A percentile compares a stretch with the other conserved stretches of the same genome.
Evolutionary conservation across 2,888 invertebrate genomes (phyloP).

Genomic region (Lacanobia oleracea): DNA sequence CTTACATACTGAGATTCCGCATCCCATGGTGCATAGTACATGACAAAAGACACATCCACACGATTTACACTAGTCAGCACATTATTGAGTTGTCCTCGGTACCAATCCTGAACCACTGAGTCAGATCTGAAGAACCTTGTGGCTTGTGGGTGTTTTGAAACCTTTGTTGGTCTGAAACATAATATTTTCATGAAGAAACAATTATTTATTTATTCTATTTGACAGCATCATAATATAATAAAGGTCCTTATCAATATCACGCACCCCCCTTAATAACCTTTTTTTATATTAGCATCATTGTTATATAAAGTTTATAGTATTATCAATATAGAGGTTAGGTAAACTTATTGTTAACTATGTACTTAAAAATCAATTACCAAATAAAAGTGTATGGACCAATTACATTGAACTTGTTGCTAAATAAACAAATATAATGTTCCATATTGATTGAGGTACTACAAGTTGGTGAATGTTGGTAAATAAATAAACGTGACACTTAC

Average conservation of each 20-base stretch:
- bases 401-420: neutral
- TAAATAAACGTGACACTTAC: constrained; percentile 87
- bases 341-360: neutral
- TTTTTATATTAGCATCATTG: neutral
- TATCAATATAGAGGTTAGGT: neutral
- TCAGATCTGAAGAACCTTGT: constrained; percentile 93
- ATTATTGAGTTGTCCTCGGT: constrained; percentile 93
- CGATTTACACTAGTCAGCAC: constrained; percentile 91
- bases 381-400: neutral
- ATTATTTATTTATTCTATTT: neutral
- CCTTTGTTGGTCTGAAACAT: constrained; percentile 77
- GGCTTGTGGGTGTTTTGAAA: constrained; percentile 88
- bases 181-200: neutral
- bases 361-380: neutral
- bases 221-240: too few relatives aligned
- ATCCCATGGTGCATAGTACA: constrained; percentile 99
- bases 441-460: neutral
- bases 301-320: neutral
- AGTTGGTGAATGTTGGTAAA: constrained; percentile 11
- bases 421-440: too few relatives aligned
- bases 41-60: constrained; percentile 95
- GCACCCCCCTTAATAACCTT: too few relatives aligned
- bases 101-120: constrained; percentile 94
- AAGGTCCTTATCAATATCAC: too few relatives aligned
- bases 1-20: constrained; percentile 95